A percentile compares a stretch with the other conserved stretches of the same genome.
These are phyloP conservation scores for Centrocercus urophasianus DNA, from an alignment of 2,113 vertebrate genomes.

Conservation along the genomic window DNA sequence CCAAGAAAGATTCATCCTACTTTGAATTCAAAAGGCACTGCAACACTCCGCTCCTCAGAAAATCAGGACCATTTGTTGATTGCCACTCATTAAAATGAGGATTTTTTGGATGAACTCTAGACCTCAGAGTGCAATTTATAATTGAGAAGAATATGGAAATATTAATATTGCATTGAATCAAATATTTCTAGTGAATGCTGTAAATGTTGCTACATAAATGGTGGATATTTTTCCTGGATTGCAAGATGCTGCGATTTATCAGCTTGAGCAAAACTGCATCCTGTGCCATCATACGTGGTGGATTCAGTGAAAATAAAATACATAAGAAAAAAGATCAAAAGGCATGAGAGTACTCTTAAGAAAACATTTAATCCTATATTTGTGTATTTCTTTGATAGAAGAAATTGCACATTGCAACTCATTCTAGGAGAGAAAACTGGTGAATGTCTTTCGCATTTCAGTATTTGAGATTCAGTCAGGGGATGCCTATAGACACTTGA, in stretches of 20 bases:
- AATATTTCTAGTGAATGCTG: neutral
- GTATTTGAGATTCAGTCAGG: neutral
- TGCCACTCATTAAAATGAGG: slow-evolving; percentile 3
- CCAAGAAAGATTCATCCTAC: neutral
- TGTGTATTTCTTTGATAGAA: neutral
- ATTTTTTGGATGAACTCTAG: slow-evolving; percentile 4
- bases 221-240: neutral
- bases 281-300: neutral
- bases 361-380: neutral
- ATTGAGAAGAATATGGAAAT: neutral
- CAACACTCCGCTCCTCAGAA: neutral
- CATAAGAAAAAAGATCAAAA: neutral
- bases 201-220: neutral
- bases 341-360: neutral
- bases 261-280: neutral
- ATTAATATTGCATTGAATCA: slow-evolving; percentile 4
- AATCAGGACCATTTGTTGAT: slow-evolving; percentile 21
- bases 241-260: neutral
- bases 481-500: neutral
- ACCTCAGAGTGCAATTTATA: neutral
- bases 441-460: neutral
- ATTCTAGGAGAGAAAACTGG: neutral
- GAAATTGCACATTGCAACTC: neutral
- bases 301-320: neutral
- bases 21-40: neutral